phyloP scores from a whole-genome alignment of 1,140 invertebrate species.

The Drosophila willistoni region DNA sequence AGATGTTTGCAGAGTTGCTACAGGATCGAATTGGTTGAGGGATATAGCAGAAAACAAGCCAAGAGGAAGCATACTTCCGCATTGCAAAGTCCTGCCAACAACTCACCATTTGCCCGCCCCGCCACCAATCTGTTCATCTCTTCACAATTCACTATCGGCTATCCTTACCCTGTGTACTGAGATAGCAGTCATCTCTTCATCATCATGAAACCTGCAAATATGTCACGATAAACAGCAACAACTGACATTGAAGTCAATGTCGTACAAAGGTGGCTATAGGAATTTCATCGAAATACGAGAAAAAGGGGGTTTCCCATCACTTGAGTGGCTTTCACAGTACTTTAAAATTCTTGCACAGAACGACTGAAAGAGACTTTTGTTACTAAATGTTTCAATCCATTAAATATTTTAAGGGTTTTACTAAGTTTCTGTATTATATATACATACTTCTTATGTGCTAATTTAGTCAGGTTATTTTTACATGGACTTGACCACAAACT shows the following conservation, averaged over 20 bases:
- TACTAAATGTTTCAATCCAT: too few relatives aligned
- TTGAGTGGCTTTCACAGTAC: too few relatives aligned
- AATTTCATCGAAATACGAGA: too few relatives aligned
- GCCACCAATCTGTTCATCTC: background rate
- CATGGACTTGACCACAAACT: too few relatives aligned
- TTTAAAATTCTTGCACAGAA: too few relatives aligned
- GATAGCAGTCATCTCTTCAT: background rate
- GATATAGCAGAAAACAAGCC: constrained; percentile 63
- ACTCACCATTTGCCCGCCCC: constrained; percentile 12
- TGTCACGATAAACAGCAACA: constrained; percentile 71
- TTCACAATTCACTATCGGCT: background rate
- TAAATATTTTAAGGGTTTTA: too few relatives aligned
- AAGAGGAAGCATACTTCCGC: constrained; percentile 71
- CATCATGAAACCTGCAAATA: constrained; percentile 50
- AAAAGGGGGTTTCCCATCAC: background rate
- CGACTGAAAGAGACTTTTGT: too few relatives aligned
- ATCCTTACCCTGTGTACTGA: background rate
- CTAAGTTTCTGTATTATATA: too few relatives aligned
- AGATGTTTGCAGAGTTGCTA: constrained; percentile 45
- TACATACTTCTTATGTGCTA: too few relatives aligned
- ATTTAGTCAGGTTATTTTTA: too few relatives aligned
- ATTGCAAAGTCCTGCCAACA: constrained; percentile 21
- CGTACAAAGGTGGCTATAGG: background rate
- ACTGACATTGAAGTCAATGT: background rate
- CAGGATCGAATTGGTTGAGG: constrained; percentile 27